Evolutionary conservation across 2,113 vertebrate species (phyloP), one percentile per base, ranked within the genome.

Genomic region (Mola mola): DNA sequence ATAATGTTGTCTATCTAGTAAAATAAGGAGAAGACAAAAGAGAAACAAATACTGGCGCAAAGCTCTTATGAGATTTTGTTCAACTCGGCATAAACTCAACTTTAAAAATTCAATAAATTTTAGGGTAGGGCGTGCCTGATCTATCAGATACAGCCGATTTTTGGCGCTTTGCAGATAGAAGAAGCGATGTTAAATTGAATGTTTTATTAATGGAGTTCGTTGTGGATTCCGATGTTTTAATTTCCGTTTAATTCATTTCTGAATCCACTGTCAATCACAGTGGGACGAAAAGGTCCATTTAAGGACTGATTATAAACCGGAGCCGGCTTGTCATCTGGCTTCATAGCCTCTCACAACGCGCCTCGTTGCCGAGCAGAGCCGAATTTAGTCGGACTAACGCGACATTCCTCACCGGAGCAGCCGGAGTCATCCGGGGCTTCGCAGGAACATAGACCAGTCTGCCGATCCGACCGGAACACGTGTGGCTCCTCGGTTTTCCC

Each of bases 1-100:
- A 5, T 25, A 5, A 1, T 2, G 4, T 5, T 1, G 5, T 7
- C 2, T 6, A 1, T 13, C 15, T 3, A 2, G 0, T 8, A 5
- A 0, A 13, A 0, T 1, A 28, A 21, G 1, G 28, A 0, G 8
- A 1, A 21, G 9, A 37, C 5, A 13, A 2, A 0, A n/a, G 0
- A 2, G 8, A 17, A 13, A 33, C 4, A 7, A 2, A 9, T 29
- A 29, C 28, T 29, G 0, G 1, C 1, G 8, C n/a, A 49, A 1
- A n/a, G 1, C 2, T 28, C 0, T 6, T 1, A 5, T 3, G 8
- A 3, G 5, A 1, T 5, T 0, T 2, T 56, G 24, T 22, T 56
- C 2, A 21, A 3, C 31, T 56, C 51, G 41, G 42, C 33, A 0
- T 0, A 4, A 8, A 56, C 1, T 5, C 4, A 42, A 31, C 13